These are phyloP conservation scores for Diplodus sargus DNA, from an alignment of 2,797 vertebrate genomes.

Conservation along the genomic window DNA sequence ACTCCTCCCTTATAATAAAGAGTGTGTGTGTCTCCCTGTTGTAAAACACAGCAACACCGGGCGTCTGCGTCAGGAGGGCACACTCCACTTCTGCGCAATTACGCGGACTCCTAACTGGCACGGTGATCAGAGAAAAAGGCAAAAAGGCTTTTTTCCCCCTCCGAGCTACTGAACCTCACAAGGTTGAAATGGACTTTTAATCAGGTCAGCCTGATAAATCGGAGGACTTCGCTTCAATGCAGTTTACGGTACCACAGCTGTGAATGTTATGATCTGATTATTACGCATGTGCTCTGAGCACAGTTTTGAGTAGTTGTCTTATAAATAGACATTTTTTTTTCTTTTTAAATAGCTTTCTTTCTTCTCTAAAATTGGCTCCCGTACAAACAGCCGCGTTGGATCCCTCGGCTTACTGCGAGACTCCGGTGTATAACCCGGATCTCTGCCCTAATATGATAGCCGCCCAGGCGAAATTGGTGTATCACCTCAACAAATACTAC, in stretches of 20 bases:
- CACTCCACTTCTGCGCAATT: conserved; percentile 87
- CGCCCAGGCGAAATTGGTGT: conserved; percentile 99
- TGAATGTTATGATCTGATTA: conserved; percentile 69
- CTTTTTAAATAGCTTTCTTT: conserved; percentile 81
- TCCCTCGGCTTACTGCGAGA: conserved; percentile 99
- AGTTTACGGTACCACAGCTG: conserved; percentile 70
- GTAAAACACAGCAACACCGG: conserved; percentile 92
- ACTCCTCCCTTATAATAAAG: conserved; percentile 98
- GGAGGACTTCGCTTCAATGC: conserved; percentile 73
- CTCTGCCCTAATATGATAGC: conserved; percentile 99
- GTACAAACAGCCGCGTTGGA: conserved; percentile 99
- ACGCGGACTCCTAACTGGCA: conserved; percentile 83
- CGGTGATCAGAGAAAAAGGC: conserved; percentile 79
- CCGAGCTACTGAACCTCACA: conserved; percentile 81
- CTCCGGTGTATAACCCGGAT: conserved; percentile 99
- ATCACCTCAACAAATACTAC: conserved; percentile 99
- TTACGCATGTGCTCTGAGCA: conserved; percentile 80
- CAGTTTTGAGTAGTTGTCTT: conserved; percentile 67
- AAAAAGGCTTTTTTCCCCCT: conserved; percentile 68
- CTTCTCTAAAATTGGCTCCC: conserved; percentile 99
- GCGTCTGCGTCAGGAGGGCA: conserved; percentile 87
- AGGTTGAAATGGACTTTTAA: conserved; percentile 83
- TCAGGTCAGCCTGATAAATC: conserved; percentile 43
- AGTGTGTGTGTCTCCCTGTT: conserved; percentile 90
- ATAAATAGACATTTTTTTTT: conserved; percentile 79